These are phyloP conservation scores for Thymallus thymallus DNA, from an alignment of 2,113 vertebrate genomes.

Conservation along the genomic window DNA sequence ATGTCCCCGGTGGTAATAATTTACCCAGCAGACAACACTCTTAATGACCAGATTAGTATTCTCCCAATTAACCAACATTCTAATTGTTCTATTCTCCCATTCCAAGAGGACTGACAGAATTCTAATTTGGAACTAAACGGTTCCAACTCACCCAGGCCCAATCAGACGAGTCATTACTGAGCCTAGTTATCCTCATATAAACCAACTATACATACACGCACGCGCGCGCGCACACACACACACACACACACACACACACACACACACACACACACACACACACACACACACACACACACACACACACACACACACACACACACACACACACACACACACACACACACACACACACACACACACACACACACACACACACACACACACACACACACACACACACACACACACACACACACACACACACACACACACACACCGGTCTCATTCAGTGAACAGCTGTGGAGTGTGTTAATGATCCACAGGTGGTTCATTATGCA, in stretches of 20 bases:
- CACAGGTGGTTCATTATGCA: slow-evolving; percentile 52
- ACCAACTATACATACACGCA: no score
- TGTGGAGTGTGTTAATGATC: slow-evolving; percentile 59
- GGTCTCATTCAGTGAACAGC: slow-evolving; percentile 63
- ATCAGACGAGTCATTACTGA: slow-evolving; percentile 69
- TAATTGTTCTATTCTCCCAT: slow-evolving; percentile 70
- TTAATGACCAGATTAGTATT: slow-evolving; percentile 77
- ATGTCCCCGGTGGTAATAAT: slow-evolving; percentile 67
- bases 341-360: no score
- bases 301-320: no score
- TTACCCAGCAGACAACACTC: slow-evolving; percentile 66
- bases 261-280: no score
- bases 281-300: no score
- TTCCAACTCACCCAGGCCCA: slow-evolving; percentile 64
- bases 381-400: no score
- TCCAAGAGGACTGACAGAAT: slow-evolving; percentile 50
- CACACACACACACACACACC: no score
- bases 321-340: no score
- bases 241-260: no score
- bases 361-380: no score
- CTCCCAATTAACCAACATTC: slow-evolving; percentile 69
- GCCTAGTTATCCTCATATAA: slow-evolving; percentile 67
- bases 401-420: no score
- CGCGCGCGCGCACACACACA: no score
- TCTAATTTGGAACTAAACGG: slow-evolving; percentile 68